These are phyloP conservation scores for Numenius arquata DNA, from an alignment of 2,113 vertebrate genomes.

Conservation along the genomic window DNA sequence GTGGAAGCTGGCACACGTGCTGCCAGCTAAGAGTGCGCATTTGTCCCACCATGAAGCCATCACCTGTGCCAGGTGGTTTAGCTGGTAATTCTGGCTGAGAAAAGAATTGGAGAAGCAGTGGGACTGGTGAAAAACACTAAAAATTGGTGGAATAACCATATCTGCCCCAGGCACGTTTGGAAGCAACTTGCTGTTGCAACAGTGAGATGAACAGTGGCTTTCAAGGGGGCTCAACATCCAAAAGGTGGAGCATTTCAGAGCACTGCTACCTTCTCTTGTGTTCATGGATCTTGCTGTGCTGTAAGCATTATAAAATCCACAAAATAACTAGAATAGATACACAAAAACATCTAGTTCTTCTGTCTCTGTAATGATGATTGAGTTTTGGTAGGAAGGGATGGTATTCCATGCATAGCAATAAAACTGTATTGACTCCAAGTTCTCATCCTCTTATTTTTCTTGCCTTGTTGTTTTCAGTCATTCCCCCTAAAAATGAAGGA, in stretches of 20 bases:
- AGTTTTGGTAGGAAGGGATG: not conserved
- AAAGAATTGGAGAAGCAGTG: not conserved
- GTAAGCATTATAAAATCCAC: not conserved
- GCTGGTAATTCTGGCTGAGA: not conserved
- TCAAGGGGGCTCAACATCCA: not conserved
- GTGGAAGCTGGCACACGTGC: not conserved
- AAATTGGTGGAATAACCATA: fast-evolving
- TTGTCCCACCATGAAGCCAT: not conserved
- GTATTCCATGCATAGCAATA: fast-evolving
- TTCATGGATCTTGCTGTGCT: not conserved
- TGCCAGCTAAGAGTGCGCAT: not conserved
- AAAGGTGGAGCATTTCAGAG: not conserved
- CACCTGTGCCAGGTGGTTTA: not conserved
- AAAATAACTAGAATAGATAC: not conserved
- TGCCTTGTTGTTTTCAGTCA: constrained; percentile 60
- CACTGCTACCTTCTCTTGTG: not conserved
- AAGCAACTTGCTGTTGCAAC: fast-evolving
- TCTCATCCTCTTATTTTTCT: not conserved
- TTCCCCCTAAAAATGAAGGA: constrained; percentile 92
- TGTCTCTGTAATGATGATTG: not conserved
- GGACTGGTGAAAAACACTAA: not conserved
- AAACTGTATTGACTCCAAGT: not conserved
- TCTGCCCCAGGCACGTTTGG: not conserved
- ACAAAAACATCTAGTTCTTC: not conserved
- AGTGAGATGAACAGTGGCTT: not conserved